Evolutionary conservation across 2,888 invertebrate species (phyloP).

Genomic region (Psococerastis gibbosa): DNA sequence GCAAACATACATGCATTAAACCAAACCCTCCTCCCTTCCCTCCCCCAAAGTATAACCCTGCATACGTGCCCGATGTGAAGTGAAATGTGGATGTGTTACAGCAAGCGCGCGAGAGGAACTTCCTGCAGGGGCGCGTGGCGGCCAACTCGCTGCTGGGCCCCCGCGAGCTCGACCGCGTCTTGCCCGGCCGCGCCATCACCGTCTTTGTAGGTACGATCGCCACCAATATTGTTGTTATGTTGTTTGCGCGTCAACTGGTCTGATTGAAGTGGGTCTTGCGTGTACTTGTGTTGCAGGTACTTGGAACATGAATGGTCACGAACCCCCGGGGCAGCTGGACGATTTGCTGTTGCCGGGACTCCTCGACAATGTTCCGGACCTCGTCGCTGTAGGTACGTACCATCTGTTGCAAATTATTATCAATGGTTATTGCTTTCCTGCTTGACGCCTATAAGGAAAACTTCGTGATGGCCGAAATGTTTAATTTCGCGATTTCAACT

Average conservation of each 20-base stretch:
- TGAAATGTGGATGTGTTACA: too few relatives aligned
- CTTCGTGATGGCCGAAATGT: too few relatives aligned
- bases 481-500: too few relatives aligned
- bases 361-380: conserved; percentile 71
- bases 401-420: too few relatives aligned
- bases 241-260: too few relatives aligned
- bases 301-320: conserved; percentile 95
- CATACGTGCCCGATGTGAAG: too few relatives aligned
- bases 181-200: conserved; percentile 67
- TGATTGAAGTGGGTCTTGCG: neutral
- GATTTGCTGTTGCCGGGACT: conserved; percentile 77
- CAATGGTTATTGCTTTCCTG: too few relatives aligned
- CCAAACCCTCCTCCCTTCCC: too few relatives aligned
- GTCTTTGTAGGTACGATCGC: conserved; percentile 81
- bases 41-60: too few relatives aligned
- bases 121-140: conserved; percentile 58
- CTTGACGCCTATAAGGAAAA: too few relatives aligned
- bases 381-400: conserved; percentile 80
- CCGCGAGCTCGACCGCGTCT: conserved; percentile 65
- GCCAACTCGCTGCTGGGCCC: conserved; percentile 66
- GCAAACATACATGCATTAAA: too few relatives aligned
- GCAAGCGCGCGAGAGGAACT: conserved; percentile 62
- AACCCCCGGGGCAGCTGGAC: conserved; percentile 42
- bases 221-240: too few relatives aligned
- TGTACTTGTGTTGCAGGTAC: conserved; percentile 13